Percentiles rank a stretch among this genome's conserved stretches.
phyloP scores from a whole-genome alignment of 2,888 invertebrate genomes.

The Drosophila acutilabella region DNA sequence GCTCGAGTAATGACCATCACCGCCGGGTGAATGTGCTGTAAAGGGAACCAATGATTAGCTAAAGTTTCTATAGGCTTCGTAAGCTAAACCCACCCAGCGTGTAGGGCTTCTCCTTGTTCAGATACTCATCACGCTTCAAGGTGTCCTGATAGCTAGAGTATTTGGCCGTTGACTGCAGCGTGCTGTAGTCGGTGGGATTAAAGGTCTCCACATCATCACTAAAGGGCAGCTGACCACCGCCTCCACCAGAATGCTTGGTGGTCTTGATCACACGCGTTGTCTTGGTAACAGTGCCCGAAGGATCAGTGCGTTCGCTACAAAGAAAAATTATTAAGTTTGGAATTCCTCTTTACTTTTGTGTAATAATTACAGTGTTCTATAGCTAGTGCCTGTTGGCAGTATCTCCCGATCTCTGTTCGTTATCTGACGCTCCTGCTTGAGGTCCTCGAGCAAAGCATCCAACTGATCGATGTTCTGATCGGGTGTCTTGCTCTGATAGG shows the following conservation, averaged over 20 bases:
- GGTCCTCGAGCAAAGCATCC: constrained; percentile 90
- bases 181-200: constrained; percentile 75
- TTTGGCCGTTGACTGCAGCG: constrained; percentile 76
- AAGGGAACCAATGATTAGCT: neutral
- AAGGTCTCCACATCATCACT: constrained; percentile 78
- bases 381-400: constrained; percentile 69
- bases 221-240: constrained; percentile 51
- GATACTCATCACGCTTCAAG: constrained; percentile 74
- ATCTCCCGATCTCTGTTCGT: constrained; percentile 73
- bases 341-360: too few relatives aligned
- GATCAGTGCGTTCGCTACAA: constrained; percentile 77
- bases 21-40: constrained; percentile 63
- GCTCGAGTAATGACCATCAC: constrained; percentile 72
- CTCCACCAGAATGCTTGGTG: constrained; percentile 67
- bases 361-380: constrained; percentile 82
- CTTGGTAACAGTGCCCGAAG: constrained; percentile 79
- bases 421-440: constrained; percentile 86
- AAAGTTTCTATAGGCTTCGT: neutral
- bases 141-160: constrained; percentile 67
- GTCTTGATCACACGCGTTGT: constrained; percentile 83
- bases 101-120: constrained; percentile 73
- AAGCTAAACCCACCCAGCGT: constrained; percentile 59
- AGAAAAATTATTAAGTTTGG: too few relatives aligned
- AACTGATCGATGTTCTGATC: constrained; percentile 90
- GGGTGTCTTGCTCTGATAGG: constrained; percentile 69